Percentiles rank a stretch among this genome's conserved stretches.
phyloP scores from a whole-genome alignment of 2,888 invertebrate genomes.

The Amphipoea oculea region DNA sequence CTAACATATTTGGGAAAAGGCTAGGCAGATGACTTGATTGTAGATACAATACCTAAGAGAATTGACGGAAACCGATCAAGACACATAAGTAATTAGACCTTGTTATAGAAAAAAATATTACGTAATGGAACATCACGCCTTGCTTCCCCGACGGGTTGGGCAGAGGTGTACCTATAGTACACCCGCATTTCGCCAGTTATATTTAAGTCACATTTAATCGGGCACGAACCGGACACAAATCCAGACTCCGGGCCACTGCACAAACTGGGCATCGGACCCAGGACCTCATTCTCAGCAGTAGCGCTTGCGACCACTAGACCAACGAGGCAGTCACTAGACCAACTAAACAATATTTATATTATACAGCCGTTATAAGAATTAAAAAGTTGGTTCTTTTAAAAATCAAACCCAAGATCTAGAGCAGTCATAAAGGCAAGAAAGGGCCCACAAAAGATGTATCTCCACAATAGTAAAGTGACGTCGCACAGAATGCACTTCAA shows the following conservation, averaged over 20 bases:
- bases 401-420: slow-evolving; percentile 44
- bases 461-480: slow-evolving; percentile 53
- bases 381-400: slow-evolving; percentile 16
- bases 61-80: background rate
- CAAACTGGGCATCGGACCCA: too few relatives aligned
- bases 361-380: background rate
- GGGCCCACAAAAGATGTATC: slow-evolving; percentile 53
- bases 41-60: too few relatives aligned
- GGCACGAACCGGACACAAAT: too few relatives aligned
- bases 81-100: background rate
- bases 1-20: too few relatives aligned
- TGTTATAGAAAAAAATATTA: background rate
- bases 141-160: too few relatives aligned
- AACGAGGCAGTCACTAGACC: background rate
- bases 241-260: background rate
- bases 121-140: too few relatives aligned
- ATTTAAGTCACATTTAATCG: too few relatives aligned
- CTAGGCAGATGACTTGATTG: background rate
- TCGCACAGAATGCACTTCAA: slow-evolving; percentile 64
- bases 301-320: too few relatives aligned
- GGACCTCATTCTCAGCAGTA: too few relatives aligned
- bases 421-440: slow-evolving; percentile 50
- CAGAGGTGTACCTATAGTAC: too few relatives aligned
- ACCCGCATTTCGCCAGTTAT: too few relatives aligned
- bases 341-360: background rate